These are phyloP conservation scores for Volucella inflata DNA, from an alignment of 2,888 invertebrate genomes.

Conservation along the genomic window DNA sequence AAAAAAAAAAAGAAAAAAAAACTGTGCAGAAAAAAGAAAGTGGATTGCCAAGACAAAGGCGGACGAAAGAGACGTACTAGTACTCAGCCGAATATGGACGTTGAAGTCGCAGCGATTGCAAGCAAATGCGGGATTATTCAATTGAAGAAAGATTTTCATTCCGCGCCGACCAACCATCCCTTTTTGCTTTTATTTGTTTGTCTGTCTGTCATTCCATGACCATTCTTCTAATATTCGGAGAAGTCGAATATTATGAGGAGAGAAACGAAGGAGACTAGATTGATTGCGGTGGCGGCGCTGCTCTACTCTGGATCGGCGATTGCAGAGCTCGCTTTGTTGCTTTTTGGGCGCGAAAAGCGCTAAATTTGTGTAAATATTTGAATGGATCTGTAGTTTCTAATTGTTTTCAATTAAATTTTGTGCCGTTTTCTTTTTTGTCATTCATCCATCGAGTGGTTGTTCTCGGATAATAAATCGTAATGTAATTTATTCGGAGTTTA, in stretches of 20 bases:
- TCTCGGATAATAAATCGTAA: too few relatives aligned
- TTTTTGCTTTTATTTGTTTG: neutral
- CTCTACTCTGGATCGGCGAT: neutral
- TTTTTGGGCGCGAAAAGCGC: slow-evolving; percentile 49
- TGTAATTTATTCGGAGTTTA: neutral
- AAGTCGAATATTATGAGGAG: neutral
- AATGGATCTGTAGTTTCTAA: slow-evolving; percentile 46
- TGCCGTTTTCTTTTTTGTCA: slow-evolving; percentile 14
- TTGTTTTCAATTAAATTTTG: slow-evolving; percentile 30
- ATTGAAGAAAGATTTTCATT: slow-evolving; percentile 36
- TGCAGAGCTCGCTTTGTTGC: slow-evolving; percentile 40
- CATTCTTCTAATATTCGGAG: neutral
- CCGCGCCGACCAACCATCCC: slow-evolving; percentile 1
- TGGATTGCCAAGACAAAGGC: neutral
- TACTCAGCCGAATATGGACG: neutral
- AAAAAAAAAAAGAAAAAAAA: slow-evolving; percentile 24
- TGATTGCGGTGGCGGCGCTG: neutral
- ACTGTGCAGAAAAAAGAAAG: neutral
- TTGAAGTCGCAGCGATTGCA: neutral
- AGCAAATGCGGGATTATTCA: slow-evolving; percentile 44
- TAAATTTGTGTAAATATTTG: slow-evolving; percentile 55
- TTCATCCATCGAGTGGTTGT: neutral
- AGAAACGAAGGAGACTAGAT: neutral
- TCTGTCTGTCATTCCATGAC: slow-evolving; percentile 17
- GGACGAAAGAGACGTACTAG: neutral